Conservation (phyloP, 2,888 invertebrate species). For the Tinea pellionella region DNA sequence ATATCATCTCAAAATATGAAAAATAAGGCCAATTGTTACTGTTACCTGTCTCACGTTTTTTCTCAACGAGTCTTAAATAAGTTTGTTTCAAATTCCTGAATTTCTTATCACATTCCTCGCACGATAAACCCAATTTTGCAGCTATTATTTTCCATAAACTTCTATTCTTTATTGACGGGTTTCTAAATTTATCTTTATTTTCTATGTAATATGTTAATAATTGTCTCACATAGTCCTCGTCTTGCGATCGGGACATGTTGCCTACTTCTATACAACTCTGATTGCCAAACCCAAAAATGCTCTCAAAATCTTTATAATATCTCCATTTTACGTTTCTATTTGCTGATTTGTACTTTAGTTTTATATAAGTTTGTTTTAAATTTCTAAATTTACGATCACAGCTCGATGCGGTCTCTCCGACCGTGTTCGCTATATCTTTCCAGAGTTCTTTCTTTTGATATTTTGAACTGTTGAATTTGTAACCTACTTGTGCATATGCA, state of each 20-base stretch:
- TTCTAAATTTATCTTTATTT: slow-evolving; percentile 45
- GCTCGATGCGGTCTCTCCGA: slow-evolving; percentile 35
- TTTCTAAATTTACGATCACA: slow-evolving; percentile 60
- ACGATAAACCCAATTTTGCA: slow-evolving; percentile 36
- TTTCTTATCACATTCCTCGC: slow-evolving; percentile 54
- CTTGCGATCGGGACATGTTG: slow-evolving; percentile 23
- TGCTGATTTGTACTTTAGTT: slow-evolving; percentile 39
- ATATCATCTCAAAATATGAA: slow-evolving; percentile 49
- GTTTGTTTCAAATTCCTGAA: slow-evolving; percentile 59
- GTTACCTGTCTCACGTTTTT: slow-evolving; percentile 40
- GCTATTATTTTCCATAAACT: slow-evolving; percentile 43
- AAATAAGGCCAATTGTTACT: slow-evolving; percentile 50
- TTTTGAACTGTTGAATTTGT: slow-evolving; percentile 49
- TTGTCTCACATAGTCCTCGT: slow-evolving; percentile 44
- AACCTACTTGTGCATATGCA: slow-evolving; percentile 41
- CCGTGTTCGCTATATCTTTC: slow-evolving; percentile 41
- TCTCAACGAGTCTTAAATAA: slow-evolving; percentile 42
- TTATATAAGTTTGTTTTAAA: slow-evolving; percentile 52
- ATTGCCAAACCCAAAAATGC: slow-evolving; percentile 26
- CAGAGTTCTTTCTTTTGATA: slow-evolving; percentile 55
- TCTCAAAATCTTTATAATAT: slow-evolving; percentile 51
- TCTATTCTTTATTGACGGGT: slow-evolving; percentile 48
- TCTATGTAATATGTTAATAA: slow-evolving; percentile 47
- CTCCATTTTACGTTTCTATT: slow-evolving; percentile 42
- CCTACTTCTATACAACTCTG: slow-evolving; percentile 18